Conservation (phyloP, 2,888 invertebrate species). For the Mimachlamys varia region DNA sequence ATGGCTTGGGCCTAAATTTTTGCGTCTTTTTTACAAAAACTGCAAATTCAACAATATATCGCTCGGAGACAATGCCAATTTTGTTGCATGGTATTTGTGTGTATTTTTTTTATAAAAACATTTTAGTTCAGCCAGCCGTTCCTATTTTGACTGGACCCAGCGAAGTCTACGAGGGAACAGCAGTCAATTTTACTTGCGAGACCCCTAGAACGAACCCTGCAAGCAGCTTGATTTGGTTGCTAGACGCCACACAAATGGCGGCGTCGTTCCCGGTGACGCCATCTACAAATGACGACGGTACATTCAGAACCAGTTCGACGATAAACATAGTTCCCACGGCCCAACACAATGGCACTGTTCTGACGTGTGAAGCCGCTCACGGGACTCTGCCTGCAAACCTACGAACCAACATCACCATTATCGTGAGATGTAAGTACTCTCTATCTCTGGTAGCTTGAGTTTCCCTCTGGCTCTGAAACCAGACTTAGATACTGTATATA, state of each 20-base stretch:
- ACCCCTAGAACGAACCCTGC: background rate
- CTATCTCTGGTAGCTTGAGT: background rate
- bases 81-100: slow-evolving; percentile 21
- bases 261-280: background rate
- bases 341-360: background rate
- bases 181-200: background rate
- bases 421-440: background rate
- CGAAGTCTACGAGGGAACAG: background rate
- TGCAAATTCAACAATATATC: too few relatives aligned
- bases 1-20: background rate
- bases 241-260: background rate
- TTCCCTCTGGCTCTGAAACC: too few relatives aligned
- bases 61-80: background rate
- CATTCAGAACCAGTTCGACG: background rate
- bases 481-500: too few relatives aligned
- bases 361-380: background rate
- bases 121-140: background rate
- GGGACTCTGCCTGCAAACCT: background rate
- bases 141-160: background rate
- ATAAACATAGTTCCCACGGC: background rate
- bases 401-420: background rate
- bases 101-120: background rate
- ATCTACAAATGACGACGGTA: background rate
- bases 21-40: background rate
- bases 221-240: background rate